A percentile compares a stretch with the other conserved stretches of the same genome.
These are phyloP conservation scores for Isoperla grammatica DNA, from an alignment of 2,888 invertebrate species.

Conservation along the genomic window DNA sequence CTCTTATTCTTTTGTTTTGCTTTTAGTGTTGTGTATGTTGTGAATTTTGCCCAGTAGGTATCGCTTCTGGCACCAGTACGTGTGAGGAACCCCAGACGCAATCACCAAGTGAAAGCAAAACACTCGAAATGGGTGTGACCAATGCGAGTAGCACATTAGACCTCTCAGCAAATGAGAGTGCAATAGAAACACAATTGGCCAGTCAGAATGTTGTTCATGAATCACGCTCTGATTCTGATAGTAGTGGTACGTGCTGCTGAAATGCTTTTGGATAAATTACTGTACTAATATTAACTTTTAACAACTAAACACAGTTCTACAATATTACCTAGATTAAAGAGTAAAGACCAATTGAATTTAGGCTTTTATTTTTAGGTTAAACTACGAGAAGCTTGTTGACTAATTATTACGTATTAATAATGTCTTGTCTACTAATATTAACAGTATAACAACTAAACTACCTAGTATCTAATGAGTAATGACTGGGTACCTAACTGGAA, in stretches of 20 bases:
- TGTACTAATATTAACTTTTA: too few species aligned
- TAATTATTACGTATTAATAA: too few species aligned
- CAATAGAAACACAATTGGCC: not conserved
- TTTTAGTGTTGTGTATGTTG: conserved; percentile 1
- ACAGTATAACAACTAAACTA: too few species aligned
- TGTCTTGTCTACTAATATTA: too few species aligned
- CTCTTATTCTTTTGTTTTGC: not conserved
- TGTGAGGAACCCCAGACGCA: not conserved
- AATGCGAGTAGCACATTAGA: not conserved
- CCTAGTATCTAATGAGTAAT: too few species aligned
- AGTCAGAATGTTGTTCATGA: not conserved
- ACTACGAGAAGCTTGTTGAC: too few species aligned
- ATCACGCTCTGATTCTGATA: not conserved
- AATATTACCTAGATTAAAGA: too few species aligned
- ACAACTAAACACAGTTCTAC: too few species aligned
- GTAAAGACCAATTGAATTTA: too few species aligned
- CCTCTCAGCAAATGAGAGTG: not conserved
- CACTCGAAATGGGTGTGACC: not conserved
- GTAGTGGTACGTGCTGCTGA: not conserved
- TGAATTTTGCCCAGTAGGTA: conserved; percentile 9
- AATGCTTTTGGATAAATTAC: too few species aligned
- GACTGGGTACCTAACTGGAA: too few species aligned
- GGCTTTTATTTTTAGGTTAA: too few species aligned
- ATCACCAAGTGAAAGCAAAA: not conserved
- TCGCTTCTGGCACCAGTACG: not conserved